Percentiles rank a stretch among this genome's conserved stretches.
phyloP scores from a whole-genome alignment of 2,888 invertebrate genomes.

The Bellardia bayeri region DNA sequence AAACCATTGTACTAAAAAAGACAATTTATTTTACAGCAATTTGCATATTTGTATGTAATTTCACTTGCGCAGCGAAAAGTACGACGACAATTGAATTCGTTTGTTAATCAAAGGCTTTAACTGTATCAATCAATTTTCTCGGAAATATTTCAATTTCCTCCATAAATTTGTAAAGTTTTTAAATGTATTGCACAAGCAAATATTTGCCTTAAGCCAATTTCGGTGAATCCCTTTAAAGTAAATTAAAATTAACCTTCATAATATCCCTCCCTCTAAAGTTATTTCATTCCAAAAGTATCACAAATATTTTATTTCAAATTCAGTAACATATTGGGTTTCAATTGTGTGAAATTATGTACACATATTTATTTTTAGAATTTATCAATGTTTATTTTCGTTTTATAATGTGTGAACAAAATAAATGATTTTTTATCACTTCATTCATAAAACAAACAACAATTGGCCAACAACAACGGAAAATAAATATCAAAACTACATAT shows the following conservation, averaged over 20 bases:
- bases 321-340: not conserved
- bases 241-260: not conserved
- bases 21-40: too few species aligned
- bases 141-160: too few species aligned
- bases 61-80: too few species aligned
- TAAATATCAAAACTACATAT: constrained; percentile 15
- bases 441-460: constrained; percentile 44
- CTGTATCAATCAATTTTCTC: too few species aligned
- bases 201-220: too few species aligned
- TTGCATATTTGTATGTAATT: too few species aligned
- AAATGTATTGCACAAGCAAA: too few species aligned
- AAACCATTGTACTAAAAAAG: too few species aligned
- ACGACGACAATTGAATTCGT: too few species aligned
- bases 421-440: constrained; percentile 55
- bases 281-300: not conserved
- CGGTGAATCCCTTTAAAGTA: not conserved
- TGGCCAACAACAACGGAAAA: constrained; percentile 10
- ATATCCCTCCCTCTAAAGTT: not conserved
- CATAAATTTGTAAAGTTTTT: too few species aligned
- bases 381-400: constrained; percentile 20
- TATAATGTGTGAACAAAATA: constrained; percentile 48
- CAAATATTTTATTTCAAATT: not conserved
- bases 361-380: not conserved
- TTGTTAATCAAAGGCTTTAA: too few species aligned
- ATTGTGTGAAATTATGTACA: not conserved